Evolutionary conservation across 2,888 invertebrate genomes (phyloP).

Genomic region (Euplexia lucipara): DNA sequence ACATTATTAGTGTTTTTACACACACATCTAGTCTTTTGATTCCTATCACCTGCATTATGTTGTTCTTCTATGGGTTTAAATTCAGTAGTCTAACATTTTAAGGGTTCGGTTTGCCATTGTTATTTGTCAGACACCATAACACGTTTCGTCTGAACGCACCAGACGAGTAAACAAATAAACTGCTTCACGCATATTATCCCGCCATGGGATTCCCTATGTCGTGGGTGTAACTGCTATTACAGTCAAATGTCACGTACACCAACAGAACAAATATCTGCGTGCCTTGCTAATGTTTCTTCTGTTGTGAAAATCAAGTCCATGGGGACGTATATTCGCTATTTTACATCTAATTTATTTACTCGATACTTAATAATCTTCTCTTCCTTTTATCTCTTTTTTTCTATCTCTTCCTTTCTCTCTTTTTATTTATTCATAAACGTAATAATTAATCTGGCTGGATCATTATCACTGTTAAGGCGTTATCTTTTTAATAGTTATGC

Average conservation of each 20-base stretch:
- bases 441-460: not conserved
- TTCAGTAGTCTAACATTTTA: not conserved
- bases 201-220: conserved; percentile 47
- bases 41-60: not conserved
- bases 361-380: too few species aligned
- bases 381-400: too few species aligned
- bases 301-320: conserved; percentile 4
- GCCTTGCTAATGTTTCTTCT: conserved; percentile 18
- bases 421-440: too few species aligned
- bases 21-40: not conserved
- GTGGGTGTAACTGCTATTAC: conserved; percentile 21
- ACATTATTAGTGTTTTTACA: too few species aligned
- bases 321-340: not conserved
- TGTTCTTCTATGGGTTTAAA: not conserved
- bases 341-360: not conserved
- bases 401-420: too few species aligned
- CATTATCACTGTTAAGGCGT: too few species aligned
- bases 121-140: conserved; percentile 16
- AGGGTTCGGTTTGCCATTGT: not conserved
- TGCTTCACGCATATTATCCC: conserved; percentile 23
- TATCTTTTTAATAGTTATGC: too few species aligned
- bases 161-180: conserved; percentile 39
- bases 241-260: conserved; percentile 51
- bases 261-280: conserved; percentile 27
- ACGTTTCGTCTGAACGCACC: conserved; percentile 10